Base-by-base conservation (phyloP, 2,888 invertebrate genomes). In the Enoplolaimus lenunculus region DNA sequence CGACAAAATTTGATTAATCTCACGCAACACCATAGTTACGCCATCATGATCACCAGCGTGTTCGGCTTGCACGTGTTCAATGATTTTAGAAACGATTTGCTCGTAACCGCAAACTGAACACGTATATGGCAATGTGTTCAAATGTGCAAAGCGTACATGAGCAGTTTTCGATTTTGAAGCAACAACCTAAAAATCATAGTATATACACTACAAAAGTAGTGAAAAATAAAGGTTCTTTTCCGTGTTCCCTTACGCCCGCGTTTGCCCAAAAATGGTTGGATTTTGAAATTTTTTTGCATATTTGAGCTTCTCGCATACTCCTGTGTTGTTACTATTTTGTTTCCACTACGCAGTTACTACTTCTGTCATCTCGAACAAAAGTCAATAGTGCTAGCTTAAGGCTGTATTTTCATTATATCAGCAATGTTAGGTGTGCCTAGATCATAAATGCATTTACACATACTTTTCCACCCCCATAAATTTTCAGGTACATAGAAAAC, bases 31-130 rank as follows among this genome's bases (percentile, higher is more conserved):
- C 45, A 45, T 45, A 13, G 45, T 21, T 45, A 21, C 21, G 21
- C 45, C 45, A 21, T 45, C 45, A 45, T 45, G 45, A 45, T 45
- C 45, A 21, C 45, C 45, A 21, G 7, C 21, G 45, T 45, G 45
- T 45, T 45, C 7, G 21, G 7, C 7, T 21, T 45, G 45, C 7
- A 45, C 45, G 45, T 45, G 45, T 45, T 45, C 45, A 21, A 45
- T 45, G 7, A 45, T 45, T 45, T 45, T 45, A 21, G 45, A 7
- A 45, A 45, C 45, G 21, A 45, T 45, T 21, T 45, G 45, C 21
- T 45, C 45, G 70, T 73, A 76, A 13, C 69, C 72, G 35, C 69
- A 76, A 34, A 71, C 62, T 30, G 72, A 70, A 66, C 75, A 76
- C 35, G 72, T 73, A 34, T 31, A 71, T 33, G 64, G 45, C n/a